Conservation (phyloP, 1,140 invertebrate genomes). For the Elymnias hypermnestra region DNA sequence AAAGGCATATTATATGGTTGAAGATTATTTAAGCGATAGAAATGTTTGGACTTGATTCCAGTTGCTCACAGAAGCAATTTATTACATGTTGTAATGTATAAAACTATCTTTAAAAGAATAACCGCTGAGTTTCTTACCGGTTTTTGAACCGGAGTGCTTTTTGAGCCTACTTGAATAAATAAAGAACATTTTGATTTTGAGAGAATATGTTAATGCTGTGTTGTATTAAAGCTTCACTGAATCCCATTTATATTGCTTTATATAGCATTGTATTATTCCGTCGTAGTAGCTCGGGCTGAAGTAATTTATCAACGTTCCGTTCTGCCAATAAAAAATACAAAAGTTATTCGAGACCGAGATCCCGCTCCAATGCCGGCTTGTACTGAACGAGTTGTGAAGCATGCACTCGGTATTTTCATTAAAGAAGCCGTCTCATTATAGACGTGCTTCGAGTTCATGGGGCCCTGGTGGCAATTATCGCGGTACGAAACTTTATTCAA, state of each 20-base stretch:
- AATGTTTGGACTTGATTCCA: too few species aligned
- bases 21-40: too few species aligned
- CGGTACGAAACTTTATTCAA: conserved; percentile 64
- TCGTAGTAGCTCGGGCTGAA: conserved; percentile 16
- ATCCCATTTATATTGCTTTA: conserved; percentile 13
- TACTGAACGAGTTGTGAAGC: conserved; percentile 27
- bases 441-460: conserved; percentile 48
- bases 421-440: conserved; percentile 71
- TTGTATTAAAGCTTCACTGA: too few species aligned
- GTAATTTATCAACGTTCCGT: conserved; percentile 26
- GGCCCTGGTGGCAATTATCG: conserved; percentile 60
- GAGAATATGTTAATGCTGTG: too few species aligned
- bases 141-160: too few species aligned
- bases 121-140: too few species aligned
- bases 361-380: conserved; percentile 24
- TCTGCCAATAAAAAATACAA: conserved; percentile 21
- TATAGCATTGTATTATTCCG: conserved; percentile 19
- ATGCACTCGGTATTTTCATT: conserved; percentile 64
- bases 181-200: too few species aligned
- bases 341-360: conserved; percentile 16
- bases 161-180: too few species aligned
- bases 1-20: too few species aligned
- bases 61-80: too few species aligned
- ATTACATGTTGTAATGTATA: too few species aligned
- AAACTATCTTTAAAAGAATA: too few species aligned